Base-by-base conservation (phyloP, 2,888 invertebrate genomes). In the Athalia circularis region DNA sequence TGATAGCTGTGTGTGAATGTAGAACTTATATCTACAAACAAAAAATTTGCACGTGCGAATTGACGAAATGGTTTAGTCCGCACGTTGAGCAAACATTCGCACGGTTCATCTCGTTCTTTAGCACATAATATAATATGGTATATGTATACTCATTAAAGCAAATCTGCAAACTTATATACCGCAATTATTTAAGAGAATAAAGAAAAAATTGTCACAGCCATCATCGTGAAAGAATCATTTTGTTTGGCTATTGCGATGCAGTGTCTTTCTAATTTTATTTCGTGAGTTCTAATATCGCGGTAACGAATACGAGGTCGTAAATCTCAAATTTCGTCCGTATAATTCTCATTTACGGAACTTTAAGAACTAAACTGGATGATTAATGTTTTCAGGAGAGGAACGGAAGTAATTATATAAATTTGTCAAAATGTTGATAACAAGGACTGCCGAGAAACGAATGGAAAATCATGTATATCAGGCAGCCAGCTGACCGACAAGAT, bases 391-490 rank as follows among this genome's bases (percentile, higher is more conserved):
- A 5, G 48, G 48, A 47, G 11, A 6, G 47, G n/a, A 57, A 43
- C 77, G 77, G 77, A 77, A 77, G 50, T 72, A 65, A 67, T 77
- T 77, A 77, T 43, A 11, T 29, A 70, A 77, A 77, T 77, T 77
- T 77, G 70, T 77, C 77, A 67, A 77, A 77, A 77, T 52, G 52
- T 77, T 59, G 62, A 45, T 1, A 62, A 52, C 50, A 13, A 43
- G 29, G 29, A 29, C 29, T 29, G n/a, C 3, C 50, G 52, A 3
- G 47, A 47, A 67, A 57, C 77, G 77, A 50, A 50, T 68, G 59
- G 13, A 61, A 43, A 72, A 57, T 8, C 9, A 5, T 29, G 47
- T 59, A 15, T 45, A 15, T 45, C 47, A 59, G 57, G 45, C 45
- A n/a, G 47, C 13, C 72, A 72, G 72, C 72, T 72, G 72, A 62